Conservation (phyloP, 1,140 invertebrate genomes). For the Doryteuthis pealeii region DNA sequence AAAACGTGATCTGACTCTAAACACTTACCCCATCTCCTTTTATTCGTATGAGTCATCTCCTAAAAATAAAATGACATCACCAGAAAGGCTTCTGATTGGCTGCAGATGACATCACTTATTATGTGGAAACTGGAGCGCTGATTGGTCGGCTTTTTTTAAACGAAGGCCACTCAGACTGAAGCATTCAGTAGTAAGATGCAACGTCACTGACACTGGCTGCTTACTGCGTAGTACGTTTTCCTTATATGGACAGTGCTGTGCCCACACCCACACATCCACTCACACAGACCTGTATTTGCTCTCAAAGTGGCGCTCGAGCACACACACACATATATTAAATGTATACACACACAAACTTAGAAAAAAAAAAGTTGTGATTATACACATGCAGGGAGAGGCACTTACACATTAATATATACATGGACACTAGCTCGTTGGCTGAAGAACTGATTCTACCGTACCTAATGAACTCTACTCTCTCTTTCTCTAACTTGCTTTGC, state of each 20-base stretch:
- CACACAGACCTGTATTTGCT: not conserved
- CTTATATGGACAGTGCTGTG: not conserved
- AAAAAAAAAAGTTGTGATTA: no score
- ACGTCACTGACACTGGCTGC: not conserved
- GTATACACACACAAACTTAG: no score
- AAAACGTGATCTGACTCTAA: conserved; percentile 34
- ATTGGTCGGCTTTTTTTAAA: conserved; percentile 15
- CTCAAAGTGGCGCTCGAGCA: not conserved
- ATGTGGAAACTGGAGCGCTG: conserved; percentile 24
- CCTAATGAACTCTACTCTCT: no score
- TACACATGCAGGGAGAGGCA: no score
- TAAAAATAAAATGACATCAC: conserved; percentile 63
- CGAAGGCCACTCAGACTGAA: not conserved
- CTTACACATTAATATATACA: no score
- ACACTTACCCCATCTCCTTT: conserved; percentile 27
- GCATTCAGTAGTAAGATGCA: not conserved
- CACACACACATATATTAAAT: not conserved
- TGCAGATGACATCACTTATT: conserved; percentile 57
- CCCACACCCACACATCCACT: not conserved
- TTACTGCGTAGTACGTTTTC: conserved; percentile 15
- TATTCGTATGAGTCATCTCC: conserved; percentile 56
- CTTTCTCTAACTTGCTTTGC: no score
- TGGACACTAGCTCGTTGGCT: no score
- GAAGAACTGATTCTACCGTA: no score
- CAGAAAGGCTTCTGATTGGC: conserved; percentile 56